phyloP scores from a whole-genome alignment of 2,888 invertebrate species.

The Torymus aiolomorphi region DNA sequence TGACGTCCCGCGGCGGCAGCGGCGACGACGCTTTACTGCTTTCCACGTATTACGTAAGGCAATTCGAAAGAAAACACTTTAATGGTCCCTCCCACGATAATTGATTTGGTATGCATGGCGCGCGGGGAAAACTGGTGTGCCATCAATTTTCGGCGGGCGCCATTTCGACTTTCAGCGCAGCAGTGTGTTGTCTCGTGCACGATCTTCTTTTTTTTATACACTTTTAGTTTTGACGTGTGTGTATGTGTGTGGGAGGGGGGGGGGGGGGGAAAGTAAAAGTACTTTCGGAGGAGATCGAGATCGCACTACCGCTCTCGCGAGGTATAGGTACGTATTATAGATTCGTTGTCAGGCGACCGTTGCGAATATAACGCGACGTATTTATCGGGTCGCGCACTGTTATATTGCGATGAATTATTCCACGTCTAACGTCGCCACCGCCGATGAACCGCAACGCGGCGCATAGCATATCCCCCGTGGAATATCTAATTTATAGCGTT shows the following conservation, averaged over 20 bases:
- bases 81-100: slow-evolving; percentile 9
- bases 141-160: too few species aligned
- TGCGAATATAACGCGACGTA: slow-evolving; percentile 6
- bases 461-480: not conserved
- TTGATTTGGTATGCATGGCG: not conserved
- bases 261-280: too few species aligned
- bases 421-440: slow-evolving; percentile 24
- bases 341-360: slow-evolving; percentile 19
- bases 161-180: too few species aligned
- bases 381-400: slow-evolving; percentile 15
- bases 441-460: slow-evolving; percentile 31
- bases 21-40: not conserved
- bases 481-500: slow-evolving; percentile 38
- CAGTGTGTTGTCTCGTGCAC: too few species aligned
- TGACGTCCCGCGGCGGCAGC: not conserved
- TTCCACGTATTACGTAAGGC: not conserved
- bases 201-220: too few species aligned
- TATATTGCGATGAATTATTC: slow-evolving; percentile 50
- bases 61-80: not conserved
- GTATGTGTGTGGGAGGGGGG: too few species aligned
- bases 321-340: too few species aligned
- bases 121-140: not conserved
- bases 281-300: too few species aligned
- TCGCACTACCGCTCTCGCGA: too few species aligned
- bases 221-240: too few species aligned